Evolutionary conservation across 2,797 vertebrate genomes (phyloP).

Genomic region (Lacerta bilineata): DNA sequence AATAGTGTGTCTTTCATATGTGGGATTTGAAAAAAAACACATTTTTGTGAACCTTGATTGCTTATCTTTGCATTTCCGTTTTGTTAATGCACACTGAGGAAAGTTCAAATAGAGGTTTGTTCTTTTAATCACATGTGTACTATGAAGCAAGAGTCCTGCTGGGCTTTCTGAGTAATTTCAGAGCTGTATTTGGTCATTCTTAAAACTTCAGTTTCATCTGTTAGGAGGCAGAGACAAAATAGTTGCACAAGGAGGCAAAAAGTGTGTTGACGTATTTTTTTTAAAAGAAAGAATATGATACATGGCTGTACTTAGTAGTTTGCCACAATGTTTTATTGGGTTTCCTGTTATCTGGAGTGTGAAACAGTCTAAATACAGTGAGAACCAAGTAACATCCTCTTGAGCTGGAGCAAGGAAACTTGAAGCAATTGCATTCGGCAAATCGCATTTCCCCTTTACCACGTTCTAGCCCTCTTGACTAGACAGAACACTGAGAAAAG

Average conservation of each 20-base stretch:
- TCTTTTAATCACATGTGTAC: constrained; percentile 30
- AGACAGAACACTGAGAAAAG: background rate
- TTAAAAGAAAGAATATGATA: too few relatives aligned
- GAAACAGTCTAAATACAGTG: too few relatives aligned
- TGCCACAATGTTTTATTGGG: constrained; percentile 45
- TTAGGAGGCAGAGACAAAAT: background rate
- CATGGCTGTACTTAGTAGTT: constrained; percentile 27
- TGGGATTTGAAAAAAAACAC: background rate
- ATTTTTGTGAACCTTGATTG: constrained; percentile 11
- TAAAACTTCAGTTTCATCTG: too few relatives aligned
- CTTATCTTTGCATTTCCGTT: constrained; percentile 35
- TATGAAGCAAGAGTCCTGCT: constrained; percentile 52
- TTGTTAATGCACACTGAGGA: constrained; percentile 3
- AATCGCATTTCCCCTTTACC: background rate
- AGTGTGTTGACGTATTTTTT: too few relatives aligned
- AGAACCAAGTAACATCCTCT: background rate
- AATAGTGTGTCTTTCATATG: constrained; percentile 34
- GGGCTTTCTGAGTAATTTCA: constrained; percentile 42
- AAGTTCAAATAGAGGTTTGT: constrained; percentile 30
- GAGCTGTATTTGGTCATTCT: background rate
- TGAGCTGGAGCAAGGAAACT: constrained; percentile 25
- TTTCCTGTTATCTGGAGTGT: constrained; percentile 37
- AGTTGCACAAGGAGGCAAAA: background rate
- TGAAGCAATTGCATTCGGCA: too few relatives aligned
- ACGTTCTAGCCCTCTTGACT: background rate